A percentile compares a stretch with the other conserved stretches of the same genome.
Evolutionary conservation across 1,140 invertebrate genomes (phyloP).

Genomic region (Cyrtorhinus lividipennis): DNA sequence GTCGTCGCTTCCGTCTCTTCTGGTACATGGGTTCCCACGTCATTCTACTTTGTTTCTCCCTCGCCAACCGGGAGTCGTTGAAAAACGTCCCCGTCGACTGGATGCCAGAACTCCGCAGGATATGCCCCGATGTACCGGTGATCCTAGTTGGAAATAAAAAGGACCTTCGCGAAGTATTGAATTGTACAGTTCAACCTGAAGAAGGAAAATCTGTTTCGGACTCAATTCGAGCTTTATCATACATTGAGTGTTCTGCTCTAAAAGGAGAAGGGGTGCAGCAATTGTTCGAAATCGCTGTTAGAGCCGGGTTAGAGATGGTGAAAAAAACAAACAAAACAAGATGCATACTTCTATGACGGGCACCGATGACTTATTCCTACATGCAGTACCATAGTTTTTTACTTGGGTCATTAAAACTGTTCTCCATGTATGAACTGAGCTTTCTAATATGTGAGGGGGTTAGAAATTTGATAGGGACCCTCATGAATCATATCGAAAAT

Average conservation of each 20-base stretch:
- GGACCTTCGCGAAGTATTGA: conserved; percentile 87
- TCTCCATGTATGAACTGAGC: too few species aligned
- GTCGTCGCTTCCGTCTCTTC: conserved; percentile 86
- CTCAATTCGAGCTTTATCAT: conserved; percentile 97
- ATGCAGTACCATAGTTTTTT: too few species aligned
- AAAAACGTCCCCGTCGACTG: conserved; percentile 97
- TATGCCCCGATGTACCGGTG: conserved; percentile 95
- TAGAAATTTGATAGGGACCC: too few species aligned
- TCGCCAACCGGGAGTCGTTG: conserved; percentile 90
- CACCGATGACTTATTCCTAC: too few species aligned
- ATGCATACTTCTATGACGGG: neutral
- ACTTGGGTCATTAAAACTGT: too few species aligned
- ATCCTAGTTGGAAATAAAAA: conserved; percentile 97
- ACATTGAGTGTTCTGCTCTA: conserved; percentile 98
- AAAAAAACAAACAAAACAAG: conserved; percentile 10
- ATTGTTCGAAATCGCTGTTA: conserved; percentile 97
- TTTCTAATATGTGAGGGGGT: too few species aligned
- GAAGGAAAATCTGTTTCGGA: conserved; percentile 96
- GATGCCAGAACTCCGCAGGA: conserved; percentile 95
- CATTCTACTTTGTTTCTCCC: conserved; percentile 94
- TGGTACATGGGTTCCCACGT: conserved; percentile 97
- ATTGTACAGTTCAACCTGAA: conserved; percentile 92
- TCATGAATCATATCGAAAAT: too few species aligned
- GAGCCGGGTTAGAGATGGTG: conserved; percentile 84
- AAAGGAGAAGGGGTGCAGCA: conserved; percentile 98